These are phyloP conservation scores for Sebastes taczanowskii DNA, from an alignment of 2,797 vertebrate species.

Conservation along the genomic window DNA sequence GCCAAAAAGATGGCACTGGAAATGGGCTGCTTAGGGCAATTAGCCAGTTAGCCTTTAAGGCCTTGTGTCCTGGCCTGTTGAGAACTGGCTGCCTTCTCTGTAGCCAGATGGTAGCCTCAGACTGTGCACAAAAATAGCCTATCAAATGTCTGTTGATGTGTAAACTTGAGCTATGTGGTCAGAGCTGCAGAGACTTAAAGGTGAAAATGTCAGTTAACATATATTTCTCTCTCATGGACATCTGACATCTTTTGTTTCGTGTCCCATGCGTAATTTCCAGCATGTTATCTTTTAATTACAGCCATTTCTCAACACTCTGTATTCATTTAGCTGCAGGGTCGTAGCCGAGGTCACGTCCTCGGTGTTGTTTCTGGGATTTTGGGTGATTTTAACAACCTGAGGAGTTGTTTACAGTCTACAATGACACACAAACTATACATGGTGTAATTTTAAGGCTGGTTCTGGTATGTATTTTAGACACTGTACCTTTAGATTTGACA, in stretches of 20 bases:
- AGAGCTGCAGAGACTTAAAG: conserved; percentile 44
- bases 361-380: background rate
- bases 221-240: conserved; percentile 1
- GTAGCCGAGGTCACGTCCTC: background rate
- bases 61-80: conserved; percentile 69
- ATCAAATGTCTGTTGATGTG: conserved; percentile 57
- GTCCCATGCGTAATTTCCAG: conserved; percentile 9
- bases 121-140: conserved; percentile 66
- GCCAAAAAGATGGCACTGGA: conserved; percentile 64
- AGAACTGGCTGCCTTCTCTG: conserved; percentile 69
- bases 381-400: background rate
- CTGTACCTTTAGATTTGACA: background rate
- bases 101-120: conserved; percentile 77
- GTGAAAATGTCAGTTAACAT: conserved; percentile 50
- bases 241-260: conserved; percentile 19
- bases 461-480: background rate
- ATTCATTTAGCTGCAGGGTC: conserved; percentile 12
- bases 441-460: background rate
- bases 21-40: conserved; percentile 65
- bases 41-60: conserved; percentile 80
- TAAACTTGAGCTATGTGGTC: conserved; percentile 48
- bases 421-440: background rate
- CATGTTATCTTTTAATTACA: conserved; percentile 38
- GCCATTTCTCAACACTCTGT: background rate
- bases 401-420: background rate